These are phyloP conservation scores for Xenus cinereus DNA, from an alignment of 2,113 vertebrate species.

Conservation along the genomic window DNA sequence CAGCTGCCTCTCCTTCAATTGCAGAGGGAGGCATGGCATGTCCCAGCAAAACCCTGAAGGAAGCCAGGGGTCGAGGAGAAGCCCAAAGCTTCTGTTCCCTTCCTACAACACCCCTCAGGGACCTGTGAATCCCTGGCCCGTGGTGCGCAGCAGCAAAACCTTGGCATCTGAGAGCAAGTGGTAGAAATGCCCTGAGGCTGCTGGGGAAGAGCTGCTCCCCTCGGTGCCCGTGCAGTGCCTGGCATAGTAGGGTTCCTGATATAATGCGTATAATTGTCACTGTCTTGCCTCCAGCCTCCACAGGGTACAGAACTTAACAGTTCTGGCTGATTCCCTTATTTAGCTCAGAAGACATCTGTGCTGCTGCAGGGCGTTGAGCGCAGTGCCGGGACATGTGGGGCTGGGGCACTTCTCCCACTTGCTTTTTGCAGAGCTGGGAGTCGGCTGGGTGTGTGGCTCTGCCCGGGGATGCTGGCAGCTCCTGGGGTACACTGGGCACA, in stretches of 20 bases:
- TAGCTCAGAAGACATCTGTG: not conserved
- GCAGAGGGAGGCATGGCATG: not conserved
- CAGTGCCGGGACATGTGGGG: fast-evolving
- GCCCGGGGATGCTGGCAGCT: not conserved
- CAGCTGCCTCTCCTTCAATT: not conserved
- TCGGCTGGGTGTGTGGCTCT: not conserved
- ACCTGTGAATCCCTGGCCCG: not conserved
- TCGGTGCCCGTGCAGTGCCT: fast-evolving
- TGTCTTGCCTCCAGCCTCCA: not conserved
- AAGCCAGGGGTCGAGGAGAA: not conserved
- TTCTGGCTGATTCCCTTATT: not conserved
- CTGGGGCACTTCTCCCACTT: not conserved
- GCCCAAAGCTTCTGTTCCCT: not conserved
- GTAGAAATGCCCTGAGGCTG: not conserved
- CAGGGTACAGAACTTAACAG: not conserved
- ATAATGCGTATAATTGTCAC: not conserved
- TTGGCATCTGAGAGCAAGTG: not conserved
- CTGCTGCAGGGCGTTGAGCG: not conserved
- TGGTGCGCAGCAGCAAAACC: not conserved
- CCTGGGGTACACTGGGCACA: not conserved
- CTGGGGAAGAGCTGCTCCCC: not conserved
- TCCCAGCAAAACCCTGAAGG: not conserved
- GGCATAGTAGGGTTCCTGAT: not conserved
- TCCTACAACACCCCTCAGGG: not conserved
- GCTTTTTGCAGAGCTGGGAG: not conserved